Evolutionary conservation across 2,797 vertebrate species (phyloP), one percentile per base, ranked within the genome.

Genomic region (Urosaurus nigricauda): DNA sequence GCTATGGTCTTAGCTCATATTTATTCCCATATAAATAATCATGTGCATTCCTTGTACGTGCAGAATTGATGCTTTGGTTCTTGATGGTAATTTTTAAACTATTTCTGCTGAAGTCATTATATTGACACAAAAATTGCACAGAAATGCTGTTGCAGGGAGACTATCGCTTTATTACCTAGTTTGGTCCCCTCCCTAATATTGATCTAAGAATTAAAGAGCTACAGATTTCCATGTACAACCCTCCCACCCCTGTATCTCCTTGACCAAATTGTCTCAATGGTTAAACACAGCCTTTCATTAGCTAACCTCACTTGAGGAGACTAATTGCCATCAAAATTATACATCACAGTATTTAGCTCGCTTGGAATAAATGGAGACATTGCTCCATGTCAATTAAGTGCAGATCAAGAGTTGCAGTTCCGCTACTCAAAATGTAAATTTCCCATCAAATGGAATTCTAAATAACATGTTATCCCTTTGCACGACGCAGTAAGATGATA

Each of bases 281-380:
- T 53, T 92, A 87, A 86, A 89, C 79, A 92, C 81, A 89, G 65
- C 85, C 81, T 93, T 92, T 89, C 78, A 90, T 92, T 94, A 89
- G 87, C 77, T 92, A 90, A 90, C 86, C 89, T 92, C 79, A 91
- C 43, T 85, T 82, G 93, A 93, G 86, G 74, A 68, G 88, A 88
- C 90, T 94, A 95, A 95, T 81, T 92, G 92, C 87, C 89, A 90
- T 83, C 82, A 71, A 91, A 95, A 93, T 88, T 91, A 91, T 24
- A 91, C 53, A 83, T 81, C 79, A 92, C 63, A 29, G 14, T 70
- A 35, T 90, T 93, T 82, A 91, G 68, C 70, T 92, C 60, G 68
- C 63, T 94, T 88, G 83, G 91, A 94, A 94, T 90, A 86, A 91
- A 90, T 43, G 73, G 51, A 75, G 92, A 90, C 40, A 56, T 88